A percentile compares a stretch with the other conserved stretches of the same genome.
Conservation (phyloP, 2,797 vertebrate genomes). For the Brachymystax lenok region DNA sequence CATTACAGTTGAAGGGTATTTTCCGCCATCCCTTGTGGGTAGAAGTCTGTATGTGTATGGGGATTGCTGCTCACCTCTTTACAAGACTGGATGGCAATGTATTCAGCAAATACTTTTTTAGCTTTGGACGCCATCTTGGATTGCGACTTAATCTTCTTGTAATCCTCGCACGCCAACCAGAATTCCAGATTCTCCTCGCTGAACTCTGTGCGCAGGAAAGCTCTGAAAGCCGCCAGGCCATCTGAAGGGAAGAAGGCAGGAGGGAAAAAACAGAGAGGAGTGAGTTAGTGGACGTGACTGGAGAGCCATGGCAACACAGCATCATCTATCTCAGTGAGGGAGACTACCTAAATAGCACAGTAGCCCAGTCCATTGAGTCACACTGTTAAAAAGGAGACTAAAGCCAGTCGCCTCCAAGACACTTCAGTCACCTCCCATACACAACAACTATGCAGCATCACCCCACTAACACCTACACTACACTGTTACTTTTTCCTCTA, state of each 20-base stretch:
- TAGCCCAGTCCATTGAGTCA: constrained; percentile 53
- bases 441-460: constrained; percentile 42
- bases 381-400: constrained; percentile 47
- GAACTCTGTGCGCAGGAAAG: constrained; percentile 96
- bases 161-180: constrained; percentile 97
- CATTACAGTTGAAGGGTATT: neutral
- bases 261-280: constrained; percentile 43
- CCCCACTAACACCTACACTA: constrained; percentile 28
- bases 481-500: neutral
- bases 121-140: constrained; percentile 96
- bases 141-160: constrained; percentile 96
- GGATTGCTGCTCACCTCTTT: constrained; percentile 86
- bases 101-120: constrained; percentile 95
- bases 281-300: constrained; percentile 56
- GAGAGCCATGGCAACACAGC: constrained; percentile 70
- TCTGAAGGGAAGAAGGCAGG: constrained; percentile 73
- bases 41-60: neutral
- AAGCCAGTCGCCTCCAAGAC: neutral
- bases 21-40: neutral
- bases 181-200: constrained; percentile 99
- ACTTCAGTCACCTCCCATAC: constrained; percentile 7
- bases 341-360: constrained; percentile 59
- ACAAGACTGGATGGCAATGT: constrained; percentile 96
- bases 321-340: constrained; percentile 22
- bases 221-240: constrained; percentile 92